Evolutionary conservation across 2,113 vertebrate genomes (phyloP).

Genomic region (Pterocles gutturalis): DNA sequence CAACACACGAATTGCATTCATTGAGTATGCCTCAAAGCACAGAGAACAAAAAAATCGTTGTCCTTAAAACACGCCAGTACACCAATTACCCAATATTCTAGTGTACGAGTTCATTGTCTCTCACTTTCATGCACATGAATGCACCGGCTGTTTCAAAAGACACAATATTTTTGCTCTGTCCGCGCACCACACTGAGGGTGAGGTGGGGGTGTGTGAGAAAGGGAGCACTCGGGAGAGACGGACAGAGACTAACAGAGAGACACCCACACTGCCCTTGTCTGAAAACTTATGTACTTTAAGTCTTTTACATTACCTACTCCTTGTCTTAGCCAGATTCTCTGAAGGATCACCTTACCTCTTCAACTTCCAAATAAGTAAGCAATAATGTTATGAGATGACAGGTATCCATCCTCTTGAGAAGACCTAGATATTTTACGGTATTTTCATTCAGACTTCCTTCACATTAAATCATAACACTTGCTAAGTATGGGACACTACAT

Average conservation of each 20-base stretch:
- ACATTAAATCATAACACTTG: neutral
- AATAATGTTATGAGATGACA: neutral
- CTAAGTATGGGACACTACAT: neutral
- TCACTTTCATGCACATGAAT: neutral
- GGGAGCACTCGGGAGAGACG: neutral
- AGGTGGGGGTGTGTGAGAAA: neutral
- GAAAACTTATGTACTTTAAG: fast-evolving
- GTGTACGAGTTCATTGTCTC: neutral
- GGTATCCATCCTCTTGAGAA: fast-evolving
- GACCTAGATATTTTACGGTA: neutral
- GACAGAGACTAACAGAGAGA: neutral
- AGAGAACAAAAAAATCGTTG: neutral
- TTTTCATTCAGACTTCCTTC: neutral
- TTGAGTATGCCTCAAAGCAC: neutral
- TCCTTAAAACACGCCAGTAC: neutral
- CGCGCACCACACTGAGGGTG: neutral
- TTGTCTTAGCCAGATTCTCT: neutral
- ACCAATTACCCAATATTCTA: neutral
- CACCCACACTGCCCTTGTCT: neutral
- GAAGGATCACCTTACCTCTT: neutral
- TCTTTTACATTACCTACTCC: neutral
- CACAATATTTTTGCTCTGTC: neutral
- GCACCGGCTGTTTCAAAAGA: fast-evolving
- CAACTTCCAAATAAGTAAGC: neutral
- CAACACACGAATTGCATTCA: neutral